A percentile compares a stretch with the other conserved stretches of the same genome.
These are phyloP conservation scores for Psammodynastes pulverulentus DNA, from an alignment of 2,113 vertebrate species.

Conservation along the genomic window DNA sequence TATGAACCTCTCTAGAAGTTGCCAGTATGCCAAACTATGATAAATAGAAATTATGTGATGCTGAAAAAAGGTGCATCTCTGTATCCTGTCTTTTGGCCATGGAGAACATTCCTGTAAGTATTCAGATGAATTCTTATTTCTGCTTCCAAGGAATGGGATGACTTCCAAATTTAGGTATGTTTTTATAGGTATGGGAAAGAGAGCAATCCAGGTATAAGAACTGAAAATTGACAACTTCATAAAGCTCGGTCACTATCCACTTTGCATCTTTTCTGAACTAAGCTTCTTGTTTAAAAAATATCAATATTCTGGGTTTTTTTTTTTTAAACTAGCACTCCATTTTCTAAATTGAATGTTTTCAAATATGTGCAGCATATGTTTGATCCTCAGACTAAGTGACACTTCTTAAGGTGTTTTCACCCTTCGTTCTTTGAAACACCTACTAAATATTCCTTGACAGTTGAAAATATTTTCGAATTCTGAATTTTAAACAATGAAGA, in stretches of 20 bases:
- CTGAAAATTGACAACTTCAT: not conserved
- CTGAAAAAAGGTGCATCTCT: not conserved
- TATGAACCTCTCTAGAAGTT: not conserved
- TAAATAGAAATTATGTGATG: not conserved
- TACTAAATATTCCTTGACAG: slow-evolving; percentile 7
- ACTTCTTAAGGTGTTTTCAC: not conserved
- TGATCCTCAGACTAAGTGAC: not conserved
- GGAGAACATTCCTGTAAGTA: not conserved
- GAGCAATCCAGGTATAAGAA: not conserved
- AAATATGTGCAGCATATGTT: not conserved
- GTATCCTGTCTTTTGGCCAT: not conserved
- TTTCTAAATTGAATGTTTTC: not conserved
- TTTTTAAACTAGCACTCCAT: not conserved
- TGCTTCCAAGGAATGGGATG: not conserved
- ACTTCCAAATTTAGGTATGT: not conserved
- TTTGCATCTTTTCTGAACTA: not conserved
- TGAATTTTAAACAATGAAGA: not conserved
- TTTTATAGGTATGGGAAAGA: not conserved
- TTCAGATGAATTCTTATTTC: not conserved
- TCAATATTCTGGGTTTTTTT: fast-evolving
- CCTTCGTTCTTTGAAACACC: not conserved
- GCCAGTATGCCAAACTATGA: not conserved
- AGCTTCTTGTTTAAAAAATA: not conserved
- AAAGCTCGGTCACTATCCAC: not conserved
- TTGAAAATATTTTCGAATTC: not conserved